Conservation (phyloP, 1,140 invertebrate species). For the Drosophila ambigua region DNA sequence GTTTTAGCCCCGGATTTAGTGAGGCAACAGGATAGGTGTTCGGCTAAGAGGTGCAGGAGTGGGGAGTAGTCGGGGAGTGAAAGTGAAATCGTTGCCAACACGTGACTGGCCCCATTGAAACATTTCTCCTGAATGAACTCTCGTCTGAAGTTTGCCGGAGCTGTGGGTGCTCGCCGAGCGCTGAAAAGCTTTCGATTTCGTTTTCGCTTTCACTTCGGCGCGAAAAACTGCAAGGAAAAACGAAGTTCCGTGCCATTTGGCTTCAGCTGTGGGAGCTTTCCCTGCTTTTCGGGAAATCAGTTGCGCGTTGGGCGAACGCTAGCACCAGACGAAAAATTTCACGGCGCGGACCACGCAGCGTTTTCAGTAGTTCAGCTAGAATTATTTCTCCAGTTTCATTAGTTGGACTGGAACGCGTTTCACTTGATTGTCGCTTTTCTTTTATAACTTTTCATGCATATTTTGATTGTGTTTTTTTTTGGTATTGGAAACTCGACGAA, state of each 20-base stretch:
- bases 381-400: conserved; percentile 18
- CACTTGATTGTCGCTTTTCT: not conserved
- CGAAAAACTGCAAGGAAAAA: conserved; percentile 50
- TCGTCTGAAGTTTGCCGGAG: conserved; percentile 14
- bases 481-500: not conserved
- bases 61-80: conserved; percentile 5
- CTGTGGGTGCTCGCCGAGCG: not conserved
- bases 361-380: conserved; percentile 10
- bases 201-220: conserved; percentile 41
- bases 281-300: conserved; percentile 56
- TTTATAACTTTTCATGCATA: not conserved
- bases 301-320: conserved; percentile 70
- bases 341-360: conserved; percentile 38
- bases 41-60: not conserved
- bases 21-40: conserved; percentile 3
- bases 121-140: conserved; percentile 61
- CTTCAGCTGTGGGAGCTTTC: conserved; percentile 43
- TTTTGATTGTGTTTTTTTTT: not conserved
- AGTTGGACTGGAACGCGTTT: not conserved
- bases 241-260: conserved; percentile 18
- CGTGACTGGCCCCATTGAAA: conserved; percentile 47
- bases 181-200: conserved; percentile 59
- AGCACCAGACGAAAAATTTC: conserved; percentile 43
- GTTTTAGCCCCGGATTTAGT: conserved; percentile 40
- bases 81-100: conserved; percentile 43